Evolutionary conservation across 2,888 invertebrate species (phyloP).

Genomic region (Drosophila ochracea): DNA sequence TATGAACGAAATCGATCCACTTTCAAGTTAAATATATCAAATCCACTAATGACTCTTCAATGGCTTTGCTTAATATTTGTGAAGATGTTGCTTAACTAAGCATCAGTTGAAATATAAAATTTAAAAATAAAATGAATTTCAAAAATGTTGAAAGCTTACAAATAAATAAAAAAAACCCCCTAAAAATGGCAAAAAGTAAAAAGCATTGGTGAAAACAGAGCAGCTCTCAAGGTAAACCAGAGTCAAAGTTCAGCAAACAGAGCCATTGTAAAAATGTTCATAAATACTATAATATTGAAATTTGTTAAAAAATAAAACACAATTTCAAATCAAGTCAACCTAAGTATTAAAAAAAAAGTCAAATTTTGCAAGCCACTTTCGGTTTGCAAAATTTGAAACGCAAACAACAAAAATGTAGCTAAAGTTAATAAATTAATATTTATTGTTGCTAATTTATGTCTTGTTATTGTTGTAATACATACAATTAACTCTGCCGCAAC

Average conservation of each 20-base stretch:
- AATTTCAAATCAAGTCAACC: constrained; percentile 42
- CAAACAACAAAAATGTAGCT: constrained; percentile 38
- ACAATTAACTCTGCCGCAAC: constrained; percentile 68
- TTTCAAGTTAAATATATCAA: not conserved
- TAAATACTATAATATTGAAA: constrained; percentile 37
- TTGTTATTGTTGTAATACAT: constrained; percentile 59
- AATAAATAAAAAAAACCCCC: constrained; percentile 3
- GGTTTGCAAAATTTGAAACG: constrained; percentile 65
- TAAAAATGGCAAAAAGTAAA: constrained; percentile 6
- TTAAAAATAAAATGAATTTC: constrained; percentile 17
- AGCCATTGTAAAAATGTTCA: not conserved
- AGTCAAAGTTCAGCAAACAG: constrained; percentile 54
- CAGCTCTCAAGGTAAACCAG: constrained; percentile 57
- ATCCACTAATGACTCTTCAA: not conserved
- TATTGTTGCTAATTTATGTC: constrained; percentile 68
- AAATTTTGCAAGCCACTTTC: constrained; percentile 70
- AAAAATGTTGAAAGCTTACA: constrained; percentile 1
- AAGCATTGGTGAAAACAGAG: constrained; percentile 15
- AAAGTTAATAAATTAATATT: constrained; percentile 72
- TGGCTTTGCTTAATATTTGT: constrained; percentile 10
- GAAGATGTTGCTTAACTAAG: constrained; percentile 4
- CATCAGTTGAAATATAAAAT: constrained; percentile 9
- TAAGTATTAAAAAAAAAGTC: constrained; percentile 14
- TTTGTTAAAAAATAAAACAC: constrained; percentile 28
- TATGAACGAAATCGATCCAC: not conserved